Conservation (phyloP, 2,888 invertebrate species). For the Agrotis clavis region DNA sequence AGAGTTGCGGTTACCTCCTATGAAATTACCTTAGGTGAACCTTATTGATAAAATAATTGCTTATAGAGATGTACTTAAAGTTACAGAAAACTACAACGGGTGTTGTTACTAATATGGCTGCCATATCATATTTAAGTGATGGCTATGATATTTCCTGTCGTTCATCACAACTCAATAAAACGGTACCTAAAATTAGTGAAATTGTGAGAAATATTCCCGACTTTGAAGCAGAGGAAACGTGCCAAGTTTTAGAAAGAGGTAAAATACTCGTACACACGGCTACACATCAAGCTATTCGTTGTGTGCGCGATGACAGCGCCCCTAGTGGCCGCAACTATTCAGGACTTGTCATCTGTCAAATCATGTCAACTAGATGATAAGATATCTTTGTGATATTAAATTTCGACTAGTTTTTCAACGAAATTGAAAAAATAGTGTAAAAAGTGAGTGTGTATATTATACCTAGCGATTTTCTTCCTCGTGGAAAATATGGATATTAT, state of each 20-base stretch:
- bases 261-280: background rate
- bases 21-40: background rate
- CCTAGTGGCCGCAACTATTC: too few species aligned
- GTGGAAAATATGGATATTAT: too few species aligned
- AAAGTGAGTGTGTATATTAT: too few species aligned
- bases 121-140: constrained; percentile 57
- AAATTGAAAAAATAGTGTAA: too few species aligned
- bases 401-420: too few species aligned
- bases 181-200: constrained; percentile 86
- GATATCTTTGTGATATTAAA: too few species aligned
- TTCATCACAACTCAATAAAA: constrained; percentile 81
- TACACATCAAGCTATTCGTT: too few species aligned
- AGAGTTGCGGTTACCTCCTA: too few species aligned
- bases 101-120: background rate
- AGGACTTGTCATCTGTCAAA: too few species aligned
- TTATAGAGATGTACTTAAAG: background rate
- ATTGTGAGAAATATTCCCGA: constrained; percentile 87
- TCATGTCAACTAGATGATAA: too few species aligned
- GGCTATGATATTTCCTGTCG: constrained; percentile 81
- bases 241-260: constrained; percentile 39
- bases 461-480: too few species aligned
- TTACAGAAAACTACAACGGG: constrained; percentile 33
- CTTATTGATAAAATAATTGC: background rate
- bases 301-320: too few species aligned
- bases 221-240: constrained; percentile 80